phyloP scores from a whole-genome alignment of 2,113 vertebrate genomes.

The Jacana jacana region DNA sequence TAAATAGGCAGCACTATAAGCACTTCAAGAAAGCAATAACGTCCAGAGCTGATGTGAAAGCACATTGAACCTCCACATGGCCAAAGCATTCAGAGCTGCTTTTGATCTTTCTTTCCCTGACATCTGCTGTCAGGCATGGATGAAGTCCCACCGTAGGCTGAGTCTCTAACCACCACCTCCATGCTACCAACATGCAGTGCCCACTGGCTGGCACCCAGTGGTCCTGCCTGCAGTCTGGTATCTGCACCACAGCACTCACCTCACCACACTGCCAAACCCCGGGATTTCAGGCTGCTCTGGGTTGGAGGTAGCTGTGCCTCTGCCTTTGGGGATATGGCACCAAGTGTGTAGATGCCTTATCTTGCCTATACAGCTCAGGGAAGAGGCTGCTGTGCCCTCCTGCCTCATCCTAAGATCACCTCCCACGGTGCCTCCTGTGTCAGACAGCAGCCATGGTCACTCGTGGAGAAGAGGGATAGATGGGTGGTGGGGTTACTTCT shows the following conservation, averaged over 20 bases:
- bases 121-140: not conserved
- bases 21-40: not conserved
- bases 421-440: not conserved
- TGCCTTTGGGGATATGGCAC: not conserved
- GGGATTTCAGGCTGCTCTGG: not conserved
- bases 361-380: not conserved
- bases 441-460: not conserved
- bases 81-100: not conserved
- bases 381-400: not conserved
- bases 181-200: not conserved
- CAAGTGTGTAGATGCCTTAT: not conserved
- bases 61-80: rapidly evolving
- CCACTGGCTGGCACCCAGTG: rapidly evolving
- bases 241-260: not conserved
- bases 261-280: not conserved
- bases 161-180: not conserved
- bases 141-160: not conserved
- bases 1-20: not conserved
- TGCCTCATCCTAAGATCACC: not conserved
- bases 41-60: not conserved
- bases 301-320: not conserved
- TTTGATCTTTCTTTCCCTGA: not conserved
- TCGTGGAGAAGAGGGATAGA: not conserved
- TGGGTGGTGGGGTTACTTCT: not conserved
- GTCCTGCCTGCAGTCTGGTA: not conserved